Conservation (phyloP, 37 sponge, comb jelly and placozoan genomes). For the Haliclona indistincta region DNA sequence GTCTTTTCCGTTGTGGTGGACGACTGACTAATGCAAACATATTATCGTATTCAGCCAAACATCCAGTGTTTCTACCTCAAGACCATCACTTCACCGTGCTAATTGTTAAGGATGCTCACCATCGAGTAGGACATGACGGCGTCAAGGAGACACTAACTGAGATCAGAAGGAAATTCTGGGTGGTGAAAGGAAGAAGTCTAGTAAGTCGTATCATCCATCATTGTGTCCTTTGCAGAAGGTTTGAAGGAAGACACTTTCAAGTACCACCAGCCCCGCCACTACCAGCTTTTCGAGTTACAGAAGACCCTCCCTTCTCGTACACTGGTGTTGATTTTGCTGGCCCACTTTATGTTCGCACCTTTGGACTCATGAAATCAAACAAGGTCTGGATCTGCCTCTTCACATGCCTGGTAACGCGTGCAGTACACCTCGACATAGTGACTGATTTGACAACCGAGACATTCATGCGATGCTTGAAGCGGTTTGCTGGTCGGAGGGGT, state of each 20-base stretch:
- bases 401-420: conserved; percentile 13
- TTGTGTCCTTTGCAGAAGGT: conserved; percentile 11
- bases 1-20: not conserved
- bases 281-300: conserved; percentile 5
- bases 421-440: conserved; percentile 17
- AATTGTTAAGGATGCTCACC: not conserved
- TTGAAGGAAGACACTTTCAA: conserved; percentile 11
- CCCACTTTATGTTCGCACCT: not conserved
- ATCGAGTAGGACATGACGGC: not conserved
- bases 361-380: too few relatives aligned
- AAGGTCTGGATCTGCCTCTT: conserved; percentile 18
- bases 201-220: not conserved
- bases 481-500: conserved; percentile 9
- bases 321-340: conserved; percentile 21
- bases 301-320: conserved; percentile 20
- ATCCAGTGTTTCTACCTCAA: not conserved
- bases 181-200: conserved; percentile 16
- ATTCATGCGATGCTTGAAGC: not conserved
- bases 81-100: not conserved
- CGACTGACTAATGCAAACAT: conserved; percentile 12
- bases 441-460: not conserved
- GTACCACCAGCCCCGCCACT: conserved; percentile 20
- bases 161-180: conserved; percentile 1
- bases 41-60: not conserved
- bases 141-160: conserved; percentile 6